These are phyloP conservation scores for Ameiurus melas DNA, from an alignment of 2,113 vertebrate species.

Conservation along the genomic window DNA sequence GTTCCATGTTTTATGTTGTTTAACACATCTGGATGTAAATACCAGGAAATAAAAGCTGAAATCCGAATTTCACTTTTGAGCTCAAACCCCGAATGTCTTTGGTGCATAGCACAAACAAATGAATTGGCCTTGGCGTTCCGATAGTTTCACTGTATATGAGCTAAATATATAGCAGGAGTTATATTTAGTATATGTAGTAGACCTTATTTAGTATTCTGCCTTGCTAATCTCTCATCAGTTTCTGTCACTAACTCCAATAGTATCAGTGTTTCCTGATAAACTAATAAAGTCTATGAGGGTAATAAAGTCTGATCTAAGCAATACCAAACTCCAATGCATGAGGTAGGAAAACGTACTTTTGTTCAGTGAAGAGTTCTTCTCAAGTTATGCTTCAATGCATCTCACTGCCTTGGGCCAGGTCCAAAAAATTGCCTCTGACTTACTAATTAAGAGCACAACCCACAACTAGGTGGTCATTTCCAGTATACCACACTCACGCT, in stretches of 20 bases:
- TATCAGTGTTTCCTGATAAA: background rate
- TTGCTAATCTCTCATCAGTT: background rate
- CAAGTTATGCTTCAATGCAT: slow-evolving; percentile 49
- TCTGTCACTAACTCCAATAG: background rate
- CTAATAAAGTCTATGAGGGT: background rate
- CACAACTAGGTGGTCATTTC: slow-evolving; percentile 64
- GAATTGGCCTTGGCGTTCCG: too few species aligned
- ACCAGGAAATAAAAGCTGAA: too few species aligned
- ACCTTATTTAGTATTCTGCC: background rate
- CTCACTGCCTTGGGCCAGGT: slow-evolving; percentile 56
- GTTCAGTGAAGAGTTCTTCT: background rate
- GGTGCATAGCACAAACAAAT: too few species aligned
- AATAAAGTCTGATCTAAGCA: background rate
- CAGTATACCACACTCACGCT: slow-evolving; percentile 67
- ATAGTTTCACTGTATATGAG: too few species aligned
- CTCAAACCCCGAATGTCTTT: too few species aligned
- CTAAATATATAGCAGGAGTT: background rate
- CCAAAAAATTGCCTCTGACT: slow-evolving; percentile 58
- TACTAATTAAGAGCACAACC: slow-evolving; percentile 69
- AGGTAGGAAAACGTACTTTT: background rate
- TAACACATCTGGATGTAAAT: too few species aligned
- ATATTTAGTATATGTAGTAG: background rate
- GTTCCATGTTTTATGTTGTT: too few species aligned
- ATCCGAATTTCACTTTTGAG: too few species aligned
- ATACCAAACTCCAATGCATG: background rate